Conservation (phyloP, 2,888 invertebrate species). For the Spilarctia lutea region DNA sequence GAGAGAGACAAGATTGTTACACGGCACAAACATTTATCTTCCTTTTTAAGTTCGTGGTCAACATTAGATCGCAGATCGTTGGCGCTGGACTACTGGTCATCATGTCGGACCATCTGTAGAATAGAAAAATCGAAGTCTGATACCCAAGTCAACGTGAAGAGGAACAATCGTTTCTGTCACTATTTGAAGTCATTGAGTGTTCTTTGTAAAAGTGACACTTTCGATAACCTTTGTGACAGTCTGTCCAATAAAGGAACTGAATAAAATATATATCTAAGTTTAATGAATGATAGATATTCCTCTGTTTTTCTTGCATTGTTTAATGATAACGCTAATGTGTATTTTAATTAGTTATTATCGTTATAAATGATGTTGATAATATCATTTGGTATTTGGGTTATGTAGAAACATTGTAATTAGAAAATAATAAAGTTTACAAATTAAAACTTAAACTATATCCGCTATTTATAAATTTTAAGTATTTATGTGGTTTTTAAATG, state of each 20-base stretch:
- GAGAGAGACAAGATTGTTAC: constrained; percentile 73
- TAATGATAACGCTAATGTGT: constrained; percentile 28
- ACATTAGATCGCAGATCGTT: constrained; percentile 85
- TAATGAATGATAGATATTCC: constrained; percentile 41
- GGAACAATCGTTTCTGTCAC: constrained; percentile 92
- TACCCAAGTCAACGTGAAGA: constrained; percentile 81
- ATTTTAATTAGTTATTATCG: constrained; percentile 23
- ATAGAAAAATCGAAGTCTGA: constrained; percentile 88
- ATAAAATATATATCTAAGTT: constrained; percentile 35
- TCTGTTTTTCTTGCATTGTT: constrained; percentile 28
- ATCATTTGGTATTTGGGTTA: constrained; percentile 27
- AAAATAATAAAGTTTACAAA: constrained; percentile 8
- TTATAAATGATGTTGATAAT: constrained; percentile 11
- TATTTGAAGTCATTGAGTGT: constrained; percentile 89
- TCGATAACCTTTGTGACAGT: constrained; percentile 80
- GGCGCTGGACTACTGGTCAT: constrained; percentile 90
- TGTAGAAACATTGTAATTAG: constrained; percentile 16
- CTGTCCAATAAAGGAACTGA: constrained; percentile 57
- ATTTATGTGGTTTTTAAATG: background rate
- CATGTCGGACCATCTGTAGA: constrained; percentile 89
- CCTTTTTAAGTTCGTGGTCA: constrained; percentile 79
- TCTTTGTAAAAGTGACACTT: constrained; percentile 80
- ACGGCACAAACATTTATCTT: constrained; percentile 75
- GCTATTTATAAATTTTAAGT: background rate
- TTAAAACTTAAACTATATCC: background rate